Conservation (phyloP, 2,113 vertebrate species). For the Phyllopteryx taeniolatus region DNA sequence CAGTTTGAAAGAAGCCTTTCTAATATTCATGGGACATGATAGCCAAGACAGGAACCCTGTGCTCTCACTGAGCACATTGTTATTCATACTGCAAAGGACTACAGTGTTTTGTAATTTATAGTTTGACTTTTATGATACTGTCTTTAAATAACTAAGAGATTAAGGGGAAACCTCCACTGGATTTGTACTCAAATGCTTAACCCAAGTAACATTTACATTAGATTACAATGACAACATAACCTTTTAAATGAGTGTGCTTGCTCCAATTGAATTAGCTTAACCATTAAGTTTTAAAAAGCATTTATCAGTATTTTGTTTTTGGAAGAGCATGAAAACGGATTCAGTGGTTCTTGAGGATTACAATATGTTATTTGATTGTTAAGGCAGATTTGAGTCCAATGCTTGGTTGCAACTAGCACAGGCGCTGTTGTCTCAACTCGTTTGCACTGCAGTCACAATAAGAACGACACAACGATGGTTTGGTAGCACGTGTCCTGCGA, state of each 20-base stretch:
- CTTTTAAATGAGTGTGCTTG: neutral
- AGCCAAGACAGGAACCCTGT: conserved; percentile 55
- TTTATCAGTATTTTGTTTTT: neutral
- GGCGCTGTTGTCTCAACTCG: neutral
- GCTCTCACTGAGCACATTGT: conserved; percentile 49
- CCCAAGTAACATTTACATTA: neutral
- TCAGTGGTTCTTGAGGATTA: neutral
- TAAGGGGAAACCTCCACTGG: conserved; percentile 24
- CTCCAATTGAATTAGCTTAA: neutral
- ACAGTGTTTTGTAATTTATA: conserved; percentile 59
- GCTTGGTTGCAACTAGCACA: neutral
- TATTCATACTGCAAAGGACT: conserved; percentile 53
- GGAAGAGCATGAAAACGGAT: neutral
- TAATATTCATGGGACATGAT: conserved; percentile 71
- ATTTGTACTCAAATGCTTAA: conserved; percentile 9
- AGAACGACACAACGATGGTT: no score
- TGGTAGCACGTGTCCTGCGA: no score
- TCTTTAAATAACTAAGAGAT: conserved; percentile 26
- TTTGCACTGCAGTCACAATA: neutral
- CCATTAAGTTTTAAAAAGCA: neutral
- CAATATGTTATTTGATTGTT: neutral
- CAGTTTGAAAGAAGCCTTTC: conserved; percentile 56
- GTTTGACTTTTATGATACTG: conserved; percentile 30
- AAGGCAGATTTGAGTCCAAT: neutral
- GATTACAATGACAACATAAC: neutral